Percentiles rank a stretch among this genome's conserved stretches.
Evolutionary conservation across 2,888 invertebrate species (phyloP).

Genomic region (Hypomecis punctinalis): DNA sequence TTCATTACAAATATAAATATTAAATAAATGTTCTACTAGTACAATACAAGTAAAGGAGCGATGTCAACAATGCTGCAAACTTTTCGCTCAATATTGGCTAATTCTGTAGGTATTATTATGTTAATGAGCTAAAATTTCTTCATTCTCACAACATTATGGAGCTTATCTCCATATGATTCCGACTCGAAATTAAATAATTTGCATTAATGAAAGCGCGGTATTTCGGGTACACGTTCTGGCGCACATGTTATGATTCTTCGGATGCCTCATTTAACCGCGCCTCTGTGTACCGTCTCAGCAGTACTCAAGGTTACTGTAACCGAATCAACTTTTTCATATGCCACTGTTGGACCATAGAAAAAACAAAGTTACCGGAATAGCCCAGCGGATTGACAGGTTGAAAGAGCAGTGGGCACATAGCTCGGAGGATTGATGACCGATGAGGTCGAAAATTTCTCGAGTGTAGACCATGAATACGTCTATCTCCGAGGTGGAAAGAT

Average conservation of each 20-base stretch:
- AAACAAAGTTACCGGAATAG: too few species aligned
- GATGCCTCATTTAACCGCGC: slow-evolving; percentile 33
- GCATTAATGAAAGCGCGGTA: slow-evolving; percentile 31
- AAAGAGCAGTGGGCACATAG: too few species aligned
- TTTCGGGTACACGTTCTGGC: slow-evolving; percentile 29
- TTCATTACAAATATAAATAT: too few species aligned
- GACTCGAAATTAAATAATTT: slow-evolving; percentile 34
- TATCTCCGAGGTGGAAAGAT: too few species aligned
- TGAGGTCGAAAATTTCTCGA: too few species aligned
- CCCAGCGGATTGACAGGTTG: too few species aligned
- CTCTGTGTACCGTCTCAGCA: slow-evolving; percentile 1
- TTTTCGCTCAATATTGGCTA: background rate
- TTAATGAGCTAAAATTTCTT: slow-evolving; percentile 6
- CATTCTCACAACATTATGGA: slow-evolving; percentile 14
- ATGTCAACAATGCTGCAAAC: background rate
- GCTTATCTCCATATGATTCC: slow-evolving; percentile 26
- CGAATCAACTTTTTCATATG: background rate
- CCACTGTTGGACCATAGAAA: too few species aligned
- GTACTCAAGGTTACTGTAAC: slow-evolving; percentile 2
- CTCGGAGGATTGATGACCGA: too few species aligned
- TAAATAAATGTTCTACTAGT: too few species aligned
- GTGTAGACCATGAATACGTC: too few species aligned
- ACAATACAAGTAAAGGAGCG: too few species aligned
- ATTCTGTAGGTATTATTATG: background rate
- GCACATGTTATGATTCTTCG: slow-evolving; percentile 38